phyloP scores from a whole-genome alignment of 2,888 invertebrate genomes.

The Acrocyrtus sp. region DNA sequence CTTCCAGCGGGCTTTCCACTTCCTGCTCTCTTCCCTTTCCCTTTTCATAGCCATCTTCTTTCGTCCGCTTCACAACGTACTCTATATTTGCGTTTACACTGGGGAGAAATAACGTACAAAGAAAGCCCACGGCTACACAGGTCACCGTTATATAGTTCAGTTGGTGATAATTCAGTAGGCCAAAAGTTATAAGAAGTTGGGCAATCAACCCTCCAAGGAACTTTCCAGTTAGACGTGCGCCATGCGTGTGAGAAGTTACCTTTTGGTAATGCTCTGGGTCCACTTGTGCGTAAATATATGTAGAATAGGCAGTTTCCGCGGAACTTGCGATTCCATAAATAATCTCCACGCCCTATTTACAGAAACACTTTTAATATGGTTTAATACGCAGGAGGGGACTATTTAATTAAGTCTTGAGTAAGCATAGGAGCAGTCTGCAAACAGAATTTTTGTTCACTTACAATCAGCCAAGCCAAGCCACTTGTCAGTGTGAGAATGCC shows the following conservation, averaged over 20 bases:
- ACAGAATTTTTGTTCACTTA: no score
- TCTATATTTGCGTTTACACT: conserved; percentile 69
- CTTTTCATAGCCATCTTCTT: background rate
- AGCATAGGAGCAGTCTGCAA: no score
- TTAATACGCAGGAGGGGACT: no score
- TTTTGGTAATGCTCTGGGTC: conserved; percentile 78
- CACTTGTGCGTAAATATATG: conserved; percentile 93
- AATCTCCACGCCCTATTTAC: conserved; percentile 72
- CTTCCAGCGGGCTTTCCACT: background rate
- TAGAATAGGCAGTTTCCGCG: conserved; percentile 91
- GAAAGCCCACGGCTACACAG: conserved; percentile 77
- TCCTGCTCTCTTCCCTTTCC: background rate
- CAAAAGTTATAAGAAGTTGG: conserved; percentile 79
- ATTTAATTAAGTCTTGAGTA: no score
- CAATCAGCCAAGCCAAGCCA: conserved; percentile 44
- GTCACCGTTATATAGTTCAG: conserved; percentile 83
- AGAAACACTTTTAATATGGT: conserved; percentile 45
- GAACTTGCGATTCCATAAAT: conserved; percentile 87
- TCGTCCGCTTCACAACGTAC: conserved; percentile 12
- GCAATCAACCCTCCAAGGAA: conserved; percentile 81
- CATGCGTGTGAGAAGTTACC: conserved; percentile 86
- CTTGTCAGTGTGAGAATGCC: conserved; percentile 76
- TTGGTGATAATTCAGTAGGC: conserved; percentile 75
- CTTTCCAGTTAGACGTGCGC: conserved; percentile 82
- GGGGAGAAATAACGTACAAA: conserved; percentile 79